Percentiles rank a stretch among this genome's conserved stretches.
Evolutionary conservation across 2,113 vertebrate species (phyloP).

Genomic region (Struthio camelus): DNA sequence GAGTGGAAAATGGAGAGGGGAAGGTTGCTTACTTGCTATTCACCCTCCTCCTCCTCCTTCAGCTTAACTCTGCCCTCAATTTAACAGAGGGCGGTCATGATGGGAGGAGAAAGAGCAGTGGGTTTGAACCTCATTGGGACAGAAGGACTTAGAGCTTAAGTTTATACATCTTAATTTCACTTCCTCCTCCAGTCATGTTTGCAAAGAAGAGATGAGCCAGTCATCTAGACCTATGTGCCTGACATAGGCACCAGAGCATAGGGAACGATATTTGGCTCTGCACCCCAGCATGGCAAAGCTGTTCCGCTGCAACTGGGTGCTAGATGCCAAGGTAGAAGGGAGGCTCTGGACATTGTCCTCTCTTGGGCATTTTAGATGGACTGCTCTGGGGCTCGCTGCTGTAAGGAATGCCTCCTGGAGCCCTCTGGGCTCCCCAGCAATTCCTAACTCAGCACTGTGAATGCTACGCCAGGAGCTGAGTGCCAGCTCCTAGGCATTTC

Average conservation of each 20-base stretch:
- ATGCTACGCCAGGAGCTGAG: background rate
- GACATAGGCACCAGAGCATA: background rate
- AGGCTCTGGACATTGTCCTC: background rate
- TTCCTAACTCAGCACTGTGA: background rate
- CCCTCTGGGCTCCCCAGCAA: background rate
- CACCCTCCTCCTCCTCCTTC: background rate
- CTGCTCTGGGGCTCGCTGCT: fast-evolving
- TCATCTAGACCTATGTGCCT: background rate
- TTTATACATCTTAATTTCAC: background rate
- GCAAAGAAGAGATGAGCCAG: background rate
- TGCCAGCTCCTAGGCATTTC: background rate
- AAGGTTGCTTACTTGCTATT: background rate
- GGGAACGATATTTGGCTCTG: background rate
- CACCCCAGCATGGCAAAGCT: background rate
- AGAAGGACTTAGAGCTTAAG: background rate
- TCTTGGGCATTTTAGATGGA: background rate
- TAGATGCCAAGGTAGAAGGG: background rate
- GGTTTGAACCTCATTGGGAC: background rate
- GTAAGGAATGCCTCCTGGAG: background rate
- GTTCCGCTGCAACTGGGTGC: background rate
- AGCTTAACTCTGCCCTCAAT: background rate
- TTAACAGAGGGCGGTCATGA: background rate
- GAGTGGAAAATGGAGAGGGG: background rate
- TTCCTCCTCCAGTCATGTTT: background rate
- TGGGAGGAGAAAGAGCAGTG: background rate